Percentiles rank a stretch among this genome's conserved stretches.
Evolutionary conservation across 2,797 vertebrate species (phyloP).

Genomic region (Alfaro cultratus): DNA sequence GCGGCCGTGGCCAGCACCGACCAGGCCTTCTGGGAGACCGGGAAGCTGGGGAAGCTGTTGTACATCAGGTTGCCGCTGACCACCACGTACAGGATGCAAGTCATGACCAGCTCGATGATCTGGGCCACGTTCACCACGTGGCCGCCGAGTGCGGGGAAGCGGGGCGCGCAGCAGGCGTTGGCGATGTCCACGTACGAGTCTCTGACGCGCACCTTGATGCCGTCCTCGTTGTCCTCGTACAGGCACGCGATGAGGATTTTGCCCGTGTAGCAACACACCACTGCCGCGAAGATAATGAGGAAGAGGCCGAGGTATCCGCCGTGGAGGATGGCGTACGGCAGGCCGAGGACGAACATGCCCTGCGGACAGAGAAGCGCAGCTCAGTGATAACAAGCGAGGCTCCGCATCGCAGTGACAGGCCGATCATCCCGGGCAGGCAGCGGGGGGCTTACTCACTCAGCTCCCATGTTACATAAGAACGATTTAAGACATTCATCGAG

Average conservation of each 20-base stretch:
- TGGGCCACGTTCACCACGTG: constrained; percentile 97
- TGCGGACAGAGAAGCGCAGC: constrained; percentile 78
- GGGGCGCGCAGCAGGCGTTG: constrained; percentile 95
- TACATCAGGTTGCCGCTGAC: constrained; percentile 99
- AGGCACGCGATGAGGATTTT: constrained; percentile 98
- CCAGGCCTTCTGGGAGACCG: constrained; percentile 97
- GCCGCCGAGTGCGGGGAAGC: constrained; percentile 93
- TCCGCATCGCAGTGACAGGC: constrained; percentile 68
- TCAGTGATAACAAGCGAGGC: constrained; percentile 57
- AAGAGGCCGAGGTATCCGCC: constrained; percentile 99
- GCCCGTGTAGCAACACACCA: constrained; percentile 99
- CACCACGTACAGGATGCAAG: constrained; percentile 98
- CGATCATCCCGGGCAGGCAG: constrained; percentile 35
- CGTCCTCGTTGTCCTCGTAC: constrained; percentile 99
- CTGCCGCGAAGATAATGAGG: constrained; percentile 98
- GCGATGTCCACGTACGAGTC: constrained; percentile 99
- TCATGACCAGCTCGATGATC: constrained; percentile 99
- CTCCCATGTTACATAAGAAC: constrained; percentile 51
- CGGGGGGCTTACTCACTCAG: constrained; percentile 14
- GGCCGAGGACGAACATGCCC: constrained; percentile 99
- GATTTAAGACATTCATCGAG: neutral
- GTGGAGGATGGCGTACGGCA: constrained; percentile 99
- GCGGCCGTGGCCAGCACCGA: constrained; percentile 95
- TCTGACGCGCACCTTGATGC: constrained; percentile 96
- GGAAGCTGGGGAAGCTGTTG: constrained; percentile 96